Percentiles rank a stretch among this genome's conserved stretches.
phyloP scores from a whole-genome alignment of 1,140 invertebrate species.

The Aphis gossypii region DNA sequence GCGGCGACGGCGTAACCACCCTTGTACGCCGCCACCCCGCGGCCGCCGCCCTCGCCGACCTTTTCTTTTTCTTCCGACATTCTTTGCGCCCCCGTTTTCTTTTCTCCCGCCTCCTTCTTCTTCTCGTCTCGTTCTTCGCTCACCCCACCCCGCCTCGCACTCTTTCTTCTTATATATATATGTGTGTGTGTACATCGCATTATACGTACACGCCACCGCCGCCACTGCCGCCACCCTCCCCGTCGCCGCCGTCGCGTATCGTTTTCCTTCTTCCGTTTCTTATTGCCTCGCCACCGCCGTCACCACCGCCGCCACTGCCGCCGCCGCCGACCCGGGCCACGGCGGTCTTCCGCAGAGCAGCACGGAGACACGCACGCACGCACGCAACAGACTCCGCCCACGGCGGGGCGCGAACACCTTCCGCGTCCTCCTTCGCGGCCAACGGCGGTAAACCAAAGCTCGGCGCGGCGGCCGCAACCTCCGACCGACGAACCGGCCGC shows the following conservation, averaged over 20 bases:
- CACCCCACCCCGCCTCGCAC: background rate
- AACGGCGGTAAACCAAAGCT: constrained; percentile 57
- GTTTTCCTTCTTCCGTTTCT: constrained; percentile 54
- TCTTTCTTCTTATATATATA: background rate
- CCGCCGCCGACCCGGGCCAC: constrained; percentile 43
- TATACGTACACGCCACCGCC: background rate
- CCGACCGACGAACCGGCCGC: constrained; percentile 52
- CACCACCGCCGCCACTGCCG: background rate
- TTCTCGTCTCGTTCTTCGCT: constrained; percentile 3
- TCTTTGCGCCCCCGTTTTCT: constrained; percentile 55
- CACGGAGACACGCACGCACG: background rate
- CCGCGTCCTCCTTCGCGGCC: constrained; percentile 34
- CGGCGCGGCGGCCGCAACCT: constrained; percentile 52
- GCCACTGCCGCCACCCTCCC: background rate
- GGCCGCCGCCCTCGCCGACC: background rate
- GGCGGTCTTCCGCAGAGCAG: constrained; percentile 41
- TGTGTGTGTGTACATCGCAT: background rate
- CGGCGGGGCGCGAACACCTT: constrained; percentile 34
- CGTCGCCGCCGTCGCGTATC: background rate
- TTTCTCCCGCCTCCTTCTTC: constrained; percentile 56
- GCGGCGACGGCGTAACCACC: constrained; percentile 19
- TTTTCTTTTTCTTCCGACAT: constrained; percentile 53
- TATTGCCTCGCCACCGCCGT: constrained; percentile 29
- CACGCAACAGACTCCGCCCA: constrained; percentile 40
- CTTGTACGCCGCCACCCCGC: background rate